Percentiles rank a stretch among this genome's conserved stretches.
Evolutionary conservation across 2,797 vertebrate species (phyloP).

Genomic region (Typhlichthys eigenmanni): DNA sequence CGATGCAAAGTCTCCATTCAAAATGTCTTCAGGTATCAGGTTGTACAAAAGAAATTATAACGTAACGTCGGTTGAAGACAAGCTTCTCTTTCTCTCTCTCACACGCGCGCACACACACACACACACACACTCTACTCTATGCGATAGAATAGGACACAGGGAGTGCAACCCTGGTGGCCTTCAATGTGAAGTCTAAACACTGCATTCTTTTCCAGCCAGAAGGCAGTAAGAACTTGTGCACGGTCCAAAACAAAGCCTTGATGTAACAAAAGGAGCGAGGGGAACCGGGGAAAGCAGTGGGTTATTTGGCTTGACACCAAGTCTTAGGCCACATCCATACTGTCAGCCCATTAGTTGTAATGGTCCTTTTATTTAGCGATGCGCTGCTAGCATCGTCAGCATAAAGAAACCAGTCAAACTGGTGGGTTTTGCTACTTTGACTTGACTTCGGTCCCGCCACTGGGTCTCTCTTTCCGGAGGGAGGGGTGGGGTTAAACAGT

Average conservation of each 20-base stretch:
- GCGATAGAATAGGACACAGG: conserved; percentile 72
- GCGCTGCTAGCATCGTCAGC: conserved; percentile 28
- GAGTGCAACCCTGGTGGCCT: conserved; percentile 57
- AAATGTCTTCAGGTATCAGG: conserved; percentile 67
- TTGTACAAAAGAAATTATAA: conserved; percentile 69
- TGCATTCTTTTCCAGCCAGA: conserved; percentile 54
- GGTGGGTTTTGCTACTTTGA: conserved; percentile 21
- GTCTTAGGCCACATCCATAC: conserved; percentile 27
- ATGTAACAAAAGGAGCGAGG: conserved; percentile 33
- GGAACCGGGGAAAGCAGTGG: conserved; percentile 1
- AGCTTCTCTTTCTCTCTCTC: conserved; percentile 47
- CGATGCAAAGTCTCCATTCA: conserved; percentile 54
- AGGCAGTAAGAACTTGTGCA: conserved; percentile 57
- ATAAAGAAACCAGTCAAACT: conserved; percentile 19
- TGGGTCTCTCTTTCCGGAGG: conserved; percentile 9
- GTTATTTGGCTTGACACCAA: conserved; percentile 22
- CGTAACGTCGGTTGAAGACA: conserved; percentile 49
- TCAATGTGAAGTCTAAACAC: conserved; percentile 56
- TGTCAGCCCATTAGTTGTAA: conserved; percentile 35
- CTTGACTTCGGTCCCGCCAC: conserved; percentile 9
- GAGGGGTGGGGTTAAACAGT: conserved; percentile 18
- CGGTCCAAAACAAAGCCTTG: conserved; percentile 38
- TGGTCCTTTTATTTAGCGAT: conserved; percentile 32
- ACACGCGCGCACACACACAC: conserved; percentile 67
- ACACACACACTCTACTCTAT: conserved; percentile 52